These are phyloP conservation scores for Drosophila gunungcola DNA, from an alignment of 1,140 invertebrate genomes.

Conservation along the genomic window DNA sequence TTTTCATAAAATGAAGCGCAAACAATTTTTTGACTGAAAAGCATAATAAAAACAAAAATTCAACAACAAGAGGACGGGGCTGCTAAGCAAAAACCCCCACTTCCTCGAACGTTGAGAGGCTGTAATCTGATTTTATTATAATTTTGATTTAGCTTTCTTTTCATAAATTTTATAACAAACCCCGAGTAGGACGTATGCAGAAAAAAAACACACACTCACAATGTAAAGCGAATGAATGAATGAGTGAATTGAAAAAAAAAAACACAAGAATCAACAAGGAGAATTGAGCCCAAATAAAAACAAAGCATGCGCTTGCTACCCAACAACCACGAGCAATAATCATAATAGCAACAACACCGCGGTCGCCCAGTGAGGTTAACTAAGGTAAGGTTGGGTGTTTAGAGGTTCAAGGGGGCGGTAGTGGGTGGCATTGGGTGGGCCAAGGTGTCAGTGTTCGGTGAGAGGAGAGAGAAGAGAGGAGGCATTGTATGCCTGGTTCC, in stretches of 20 bases:
- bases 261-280: constrained; percentile 49
- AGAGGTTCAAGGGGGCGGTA: not conserved
- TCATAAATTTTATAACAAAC: constrained; percentile 83
- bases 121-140: constrained; percentile 83
- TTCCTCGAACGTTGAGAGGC: constrained; percentile 47
- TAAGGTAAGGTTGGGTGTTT: constrained; percentile 27
- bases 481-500: constrained; percentile 33
- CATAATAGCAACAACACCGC: constrained; percentile 63
- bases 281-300: constrained; percentile 59
- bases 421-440: not conserved
- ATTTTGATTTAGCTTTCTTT: constrained; percentile 83
- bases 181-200: constrained; percentile 25
- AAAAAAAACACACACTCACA: constrained; percentile 19
- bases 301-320: constrained; percentile 50
- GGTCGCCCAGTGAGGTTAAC: constrained; percentile 57
- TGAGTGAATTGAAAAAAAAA: constrained; percentile 33
- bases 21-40: constrained; percentile 80
- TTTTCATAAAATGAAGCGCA: constrained; percentile 82
- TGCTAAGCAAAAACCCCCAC: constrained; percentile 35
- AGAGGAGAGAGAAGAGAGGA: not conserved
- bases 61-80: constrained; percentile 33
- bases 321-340: constrained; percentile 65
- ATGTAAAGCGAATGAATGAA: no score
- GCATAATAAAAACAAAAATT: constrained; percentile 70
- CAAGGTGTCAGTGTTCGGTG: not conserved